Evolutionary conservation across 2,797 vertebrate genomes (phyloP), one percentile per base, ranked within the genome.

Genomic region (Gorsachius magnificus): DNA sequence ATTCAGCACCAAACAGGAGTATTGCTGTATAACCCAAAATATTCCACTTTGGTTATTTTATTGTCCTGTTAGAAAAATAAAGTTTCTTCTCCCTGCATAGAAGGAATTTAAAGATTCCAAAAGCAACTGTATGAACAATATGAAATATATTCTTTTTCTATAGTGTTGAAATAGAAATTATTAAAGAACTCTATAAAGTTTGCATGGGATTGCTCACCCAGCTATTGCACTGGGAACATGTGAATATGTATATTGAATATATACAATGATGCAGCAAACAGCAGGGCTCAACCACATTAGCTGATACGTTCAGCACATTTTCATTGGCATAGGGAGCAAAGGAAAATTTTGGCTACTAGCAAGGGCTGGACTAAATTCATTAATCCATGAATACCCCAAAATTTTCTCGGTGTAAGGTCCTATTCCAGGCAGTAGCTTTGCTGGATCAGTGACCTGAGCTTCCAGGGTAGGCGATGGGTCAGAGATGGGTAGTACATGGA

Each of bases 21-120:
- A 48, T 21, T 71, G 38, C 6, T 6, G 5, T 71, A 81, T 38
- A 95, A 61, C 10, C 18, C 68, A 61, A 87, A 89, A 89, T 72
- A 91, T 83, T 95, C 65, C 33, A 75, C 56, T 90, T 83, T 38
- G 26, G 24, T 77, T 76, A 71, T 80, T 94, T 93, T 70, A 83
- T 57, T 80, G 71, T 77, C 41, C 36, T 57, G 17, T 74, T 89
- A 79, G 71, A 72, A 91, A 91, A 91, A 87, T 28, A 58, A 72
- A 76, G 46, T 64, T 83, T 68, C 33, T 61, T 74, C 50, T 92
- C 26, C 20, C 36, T 68, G 15, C 13, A n/a, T 3, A 38, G 71
- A 83, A 80, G 8, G 28, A 79, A 87, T 43, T 57, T 45, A 82
- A 85, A 77, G 9, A 70, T 77, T 94, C 13, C 71, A 84, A 89